A percentile compares a stretch with the other conserved stretches of the same genome.
Evolutionary conservation across 1,140 invertebrate species (phyloP).

Genomic region (Thaumatotibia leucotreta): DNA sequence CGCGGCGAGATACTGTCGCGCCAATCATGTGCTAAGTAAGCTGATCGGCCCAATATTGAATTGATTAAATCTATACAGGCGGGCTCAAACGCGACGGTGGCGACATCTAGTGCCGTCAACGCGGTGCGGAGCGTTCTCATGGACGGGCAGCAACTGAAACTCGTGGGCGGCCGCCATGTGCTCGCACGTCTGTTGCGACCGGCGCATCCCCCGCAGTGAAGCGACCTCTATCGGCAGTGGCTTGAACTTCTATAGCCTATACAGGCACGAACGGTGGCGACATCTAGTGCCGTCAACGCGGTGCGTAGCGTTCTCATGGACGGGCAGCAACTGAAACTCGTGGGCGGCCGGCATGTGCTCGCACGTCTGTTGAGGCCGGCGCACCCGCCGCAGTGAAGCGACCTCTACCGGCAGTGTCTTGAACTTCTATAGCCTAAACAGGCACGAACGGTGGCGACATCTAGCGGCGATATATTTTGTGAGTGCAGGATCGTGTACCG

Average conservation of each 20-base stretch:
- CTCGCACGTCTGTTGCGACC: slow-evolving; percentile 55
- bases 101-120: slow-evolving; percentile 35
- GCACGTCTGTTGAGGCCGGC: slow-evolving; percentile 49
- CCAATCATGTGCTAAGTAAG: no score
- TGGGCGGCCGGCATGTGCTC: slow-evolving; percentile 55
- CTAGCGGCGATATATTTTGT: no score
- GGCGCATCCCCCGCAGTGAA: slow-evolving; percentile 43
- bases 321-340: slow-evolving; percentile 58
- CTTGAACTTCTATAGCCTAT: slow-evolving; percentile 1
- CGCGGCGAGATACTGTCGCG: no score
- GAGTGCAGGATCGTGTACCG: no score
- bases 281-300: slow-evolving; percentile 30
- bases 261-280: slow-evolving; percentile 29
- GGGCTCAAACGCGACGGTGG: slow-evolving; percentile 29
- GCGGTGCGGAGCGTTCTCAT: slow-evolving; percentile 57
- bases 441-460: no score
- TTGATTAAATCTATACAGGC: slow-evolving; percentile 25
- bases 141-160: slow-evolving; percentile 64
- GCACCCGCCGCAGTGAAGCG: slow-evolving; percentile 36
- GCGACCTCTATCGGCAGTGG: neutral
- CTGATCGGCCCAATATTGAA: neutral
- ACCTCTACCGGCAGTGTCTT: neutral
- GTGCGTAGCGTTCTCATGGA: slow-evolving; percentile 61
- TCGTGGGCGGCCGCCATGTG: slow-evolving; percentile 59
- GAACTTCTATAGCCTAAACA: no score